A percentile compares a stretch with the other conserved stretches of the same genome.
phyloP scores from a whole-genome alignment of 2,888 invertebrate species.

The Lasioglossum oenotherae region DNA sequence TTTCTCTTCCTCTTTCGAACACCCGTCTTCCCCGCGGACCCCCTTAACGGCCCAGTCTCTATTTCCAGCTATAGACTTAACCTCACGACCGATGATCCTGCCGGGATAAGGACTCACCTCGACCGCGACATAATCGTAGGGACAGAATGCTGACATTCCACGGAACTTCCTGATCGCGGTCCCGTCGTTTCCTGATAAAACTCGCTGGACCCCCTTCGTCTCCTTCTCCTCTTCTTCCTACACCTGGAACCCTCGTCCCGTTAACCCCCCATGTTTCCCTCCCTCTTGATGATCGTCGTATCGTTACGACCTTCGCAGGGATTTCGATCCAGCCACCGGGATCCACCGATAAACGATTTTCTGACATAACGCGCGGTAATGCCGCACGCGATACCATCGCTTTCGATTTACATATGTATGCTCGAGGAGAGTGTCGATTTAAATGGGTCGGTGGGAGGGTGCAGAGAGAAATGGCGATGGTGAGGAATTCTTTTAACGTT shows the following conservation, averaged over 20 bases:
- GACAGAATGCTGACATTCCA: slow-evolving; percentile 68
- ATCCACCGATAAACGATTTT: slow-evolving; percentile 32
- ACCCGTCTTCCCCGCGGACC: neutral
- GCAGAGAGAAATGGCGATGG: neutral
- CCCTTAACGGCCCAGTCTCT: slow-evolving; percentile 41
- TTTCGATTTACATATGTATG: slow-evolving; percentile 21
- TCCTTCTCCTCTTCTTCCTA: neutral
- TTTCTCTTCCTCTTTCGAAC: slow-evolving; percentile 1
- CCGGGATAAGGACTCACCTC: slow-evolving; percentile 72
- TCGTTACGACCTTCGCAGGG: slow-evolving; percentile 59
- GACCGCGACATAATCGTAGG: slow-evolving; percentile 70
- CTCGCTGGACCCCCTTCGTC: slow-evolving; percentile 7
- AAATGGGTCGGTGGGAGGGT: neutral
- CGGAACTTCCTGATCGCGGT: slow-evolving; percentile 65
- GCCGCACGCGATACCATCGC: slow-evolving; percentile 29
- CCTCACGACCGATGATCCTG: slow-evolving; percentile 72
- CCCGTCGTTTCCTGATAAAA: slow-evolving; percentile 64
- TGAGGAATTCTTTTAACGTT: neutral
- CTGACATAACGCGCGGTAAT: slow-evolving; percentile 7
- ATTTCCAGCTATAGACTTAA: slow-evolving; percentile 70
- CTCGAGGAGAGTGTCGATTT: neutral
- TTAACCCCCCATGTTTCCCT: slow-evolving; percentile 53
- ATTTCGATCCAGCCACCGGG: slow-evolving; percentile 45
- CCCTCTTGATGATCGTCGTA: neutral
- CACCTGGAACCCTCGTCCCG: slow-evolving; percentile 50